These are phyloP conservation scores for Yasuhikotakia modesta DNA, from an alignment of 2,797 vertebrate genomes.

Conservation along the genomic window DNA sequence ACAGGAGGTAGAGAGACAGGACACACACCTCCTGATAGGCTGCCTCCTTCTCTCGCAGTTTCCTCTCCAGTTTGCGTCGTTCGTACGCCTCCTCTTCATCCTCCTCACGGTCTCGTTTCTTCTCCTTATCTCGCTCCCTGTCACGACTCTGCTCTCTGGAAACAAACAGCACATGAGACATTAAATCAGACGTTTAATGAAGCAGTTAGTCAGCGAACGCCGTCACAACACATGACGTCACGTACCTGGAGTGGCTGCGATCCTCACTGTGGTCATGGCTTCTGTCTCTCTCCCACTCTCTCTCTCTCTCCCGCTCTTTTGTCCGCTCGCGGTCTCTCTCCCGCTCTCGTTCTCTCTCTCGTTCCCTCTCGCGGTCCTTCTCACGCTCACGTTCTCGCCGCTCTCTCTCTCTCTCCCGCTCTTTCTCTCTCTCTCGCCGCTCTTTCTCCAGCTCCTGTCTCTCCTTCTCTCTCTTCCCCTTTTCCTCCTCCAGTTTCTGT, in stretches of 20 bases:
- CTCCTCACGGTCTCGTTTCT: conserved; percentile 92
- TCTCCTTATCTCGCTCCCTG: conserved; percentile 79
- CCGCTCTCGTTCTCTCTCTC: conserved; percentile 68
- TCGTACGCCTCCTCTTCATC: conserved; percentile 97
- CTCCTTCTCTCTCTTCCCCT: conserved; percentile 88
- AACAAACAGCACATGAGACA: background rate
- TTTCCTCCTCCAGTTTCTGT: conserved; percentile 97
- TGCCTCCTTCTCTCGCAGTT: conserved; percentile 94
- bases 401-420: conserved; percentile 80
- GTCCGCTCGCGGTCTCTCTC: conserved; percentile 80
- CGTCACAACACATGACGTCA: no score
- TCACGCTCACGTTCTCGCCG: conserved; percentile 79
- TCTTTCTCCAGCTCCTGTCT: conserved; percentile 85
- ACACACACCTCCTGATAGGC: conserved; percentile 94
- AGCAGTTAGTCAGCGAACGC: no score
- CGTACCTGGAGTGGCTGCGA: conserved; percentile 89
- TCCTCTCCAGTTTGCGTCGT: conserved; percentile 93
- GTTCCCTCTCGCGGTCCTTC: conserved; percentile 59
- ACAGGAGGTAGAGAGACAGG: no score
- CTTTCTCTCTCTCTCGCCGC: conserved; percentile 79
- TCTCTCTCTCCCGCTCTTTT: conserved; percentile 69
- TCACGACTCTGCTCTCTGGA: conserved; percentile 86
- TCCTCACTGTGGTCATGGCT: conserved; percentile 73
- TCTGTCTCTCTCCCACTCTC: conserved; percentile 71
- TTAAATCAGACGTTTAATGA: background rate